phyloP scores from a whole-genome alignment of 1,140 invertebrate species.

The Penaeus chinensis region DNA sequence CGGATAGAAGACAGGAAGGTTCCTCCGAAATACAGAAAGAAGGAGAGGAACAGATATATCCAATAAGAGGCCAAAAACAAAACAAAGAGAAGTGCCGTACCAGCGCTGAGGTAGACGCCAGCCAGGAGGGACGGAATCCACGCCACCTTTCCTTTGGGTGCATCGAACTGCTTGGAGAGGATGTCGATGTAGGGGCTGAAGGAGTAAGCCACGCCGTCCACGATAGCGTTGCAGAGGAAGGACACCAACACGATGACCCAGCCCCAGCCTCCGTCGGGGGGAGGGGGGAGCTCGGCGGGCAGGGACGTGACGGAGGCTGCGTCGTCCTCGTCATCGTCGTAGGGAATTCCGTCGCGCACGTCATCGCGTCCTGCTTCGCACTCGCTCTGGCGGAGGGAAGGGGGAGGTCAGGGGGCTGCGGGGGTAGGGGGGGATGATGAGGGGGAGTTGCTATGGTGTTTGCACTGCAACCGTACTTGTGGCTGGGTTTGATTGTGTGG shows the following conservation, averaged over 20 bases:
- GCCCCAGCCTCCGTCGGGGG: constrained; percentile 63
- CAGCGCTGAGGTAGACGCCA: constrained; percentile 92
- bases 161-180: constrained; percentile 84
- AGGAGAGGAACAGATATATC: constrained; percentile 1
- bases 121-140: constrained; percentile 95
- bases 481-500: too few relatives aligned
- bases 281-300: constrained; percentile 59
- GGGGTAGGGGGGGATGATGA: too few relatives aligned
- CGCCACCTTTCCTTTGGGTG: constrained; percentile 85
- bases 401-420: not conserved
- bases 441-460: not conserved
- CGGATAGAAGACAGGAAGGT: not conserved
- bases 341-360: not conserved
- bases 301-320: constrained; percentile 50
- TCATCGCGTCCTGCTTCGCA: constrained; percentile 32
- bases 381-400: constrained; percentile 35
- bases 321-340: constrained; percentile 54
- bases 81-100: constrained; percentile 70
- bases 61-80: not conserved
- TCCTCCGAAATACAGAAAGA: not conserved
- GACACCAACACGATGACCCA: constrained; percentile 96
- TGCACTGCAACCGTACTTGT: too few relatives aligned
- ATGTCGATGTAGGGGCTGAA: constrained; percentile 89
- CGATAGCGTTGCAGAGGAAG: constrained; percentile 97
- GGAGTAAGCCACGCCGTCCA: constrained; percentile 96